Evolutionary conservation across 2,113 vertebrate genomes (phyloP), one percentile per base, ranked within the genome.

Genomic region (Pomatostomus ruficeps): DNA sequence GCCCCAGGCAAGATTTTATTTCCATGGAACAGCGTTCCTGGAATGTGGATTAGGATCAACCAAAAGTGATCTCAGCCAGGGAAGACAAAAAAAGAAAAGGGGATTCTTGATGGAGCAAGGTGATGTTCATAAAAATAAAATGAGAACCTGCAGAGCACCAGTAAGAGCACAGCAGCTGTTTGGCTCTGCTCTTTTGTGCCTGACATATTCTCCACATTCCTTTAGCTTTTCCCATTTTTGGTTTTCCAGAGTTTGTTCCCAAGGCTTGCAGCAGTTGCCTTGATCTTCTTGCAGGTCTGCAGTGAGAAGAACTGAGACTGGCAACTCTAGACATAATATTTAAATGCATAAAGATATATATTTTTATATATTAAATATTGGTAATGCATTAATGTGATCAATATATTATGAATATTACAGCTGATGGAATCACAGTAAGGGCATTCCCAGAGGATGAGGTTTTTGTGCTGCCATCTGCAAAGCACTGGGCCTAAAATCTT

Each of bases 171-270:
- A 70, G 38, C 17, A 58, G 3, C 18, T 55, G 7, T 51, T 68
- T 65, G 31, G 10, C 17, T 91, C 12, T 51, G 40, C 57, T n/a
- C 33, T 61, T 36, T 2, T 2, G 6, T 0, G 0, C 7, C 11
- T 29, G 10, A 23, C 8, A 1, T 9, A 7, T 51, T 67, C 7
- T 43, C 8, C 24, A 22, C 12, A 12, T 46, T 65, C 17, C 28
- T 38, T 84, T 42, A 5, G 1, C 5, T 49, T 36, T 82, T 23
- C 14, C 22, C 20, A 15, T 6, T 51, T 14, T 28, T 7, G 13
- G 3, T 61, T 72, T 78, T 52, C n/a, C n/a, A 10, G 11, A 3
- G 7, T 2, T 33, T 59, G 26, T 71, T 38, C 14, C 15, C 6
- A 24, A 49, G 38, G 2, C 23, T 77, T 70, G 52, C 21, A 38